Evolutionary conservation across 2,113 vertebrate species (phyloP).

Genomic region (Oreotrochilus melanogaster): DNA sequence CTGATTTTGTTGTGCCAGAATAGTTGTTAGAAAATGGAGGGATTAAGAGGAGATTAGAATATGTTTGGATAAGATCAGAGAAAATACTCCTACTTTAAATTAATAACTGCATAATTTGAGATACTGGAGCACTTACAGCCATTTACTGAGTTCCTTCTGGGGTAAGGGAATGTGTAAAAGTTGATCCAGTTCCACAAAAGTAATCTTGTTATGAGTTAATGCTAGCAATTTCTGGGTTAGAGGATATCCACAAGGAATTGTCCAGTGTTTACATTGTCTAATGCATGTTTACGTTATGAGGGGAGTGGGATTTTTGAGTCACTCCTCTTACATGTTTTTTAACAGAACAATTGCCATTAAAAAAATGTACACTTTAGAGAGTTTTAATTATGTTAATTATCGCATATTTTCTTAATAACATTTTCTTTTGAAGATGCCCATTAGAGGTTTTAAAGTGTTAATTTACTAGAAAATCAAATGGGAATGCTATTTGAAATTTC

Average conservation of each 20-base stretch:
- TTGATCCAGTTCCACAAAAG: constrained; percentile 24
- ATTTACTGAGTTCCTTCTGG: neutral
- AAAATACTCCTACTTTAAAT: neutral
- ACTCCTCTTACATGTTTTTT: constrained; percentile 45
- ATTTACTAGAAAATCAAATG: constrained; percentile 74
- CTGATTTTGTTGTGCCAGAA: neutral
- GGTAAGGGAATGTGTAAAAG: neutral
- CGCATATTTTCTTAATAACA: constrained; percentile 77
- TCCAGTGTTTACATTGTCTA: constrained; percentile 25
- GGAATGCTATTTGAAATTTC: constrained; percentile 68
- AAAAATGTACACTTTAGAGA: constrained; percentile 52
- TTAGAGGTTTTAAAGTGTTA: constrained; percentile 76
- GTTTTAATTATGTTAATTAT: constrained; percentile 74
- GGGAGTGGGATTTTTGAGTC: constrained; percentile 40
- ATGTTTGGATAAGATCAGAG: neutral
- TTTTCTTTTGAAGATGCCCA: constrained; percentile 74
- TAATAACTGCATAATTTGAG: constrained; percentile 3
- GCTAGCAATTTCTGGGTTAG: constrained; percentile 5
- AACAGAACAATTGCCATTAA: constrained; percentile 52
- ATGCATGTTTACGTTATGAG: neutral
- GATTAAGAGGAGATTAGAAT: neutral
- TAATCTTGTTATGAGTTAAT: constrained; percentile 45
- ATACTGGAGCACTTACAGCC: neutral
- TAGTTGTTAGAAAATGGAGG: neutral
- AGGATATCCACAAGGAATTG: constrained; percentile 33